phyloP scores from a whole-genome alignment of 2,797 vertebrate genomes.

The Acomys russatus region DNA sequence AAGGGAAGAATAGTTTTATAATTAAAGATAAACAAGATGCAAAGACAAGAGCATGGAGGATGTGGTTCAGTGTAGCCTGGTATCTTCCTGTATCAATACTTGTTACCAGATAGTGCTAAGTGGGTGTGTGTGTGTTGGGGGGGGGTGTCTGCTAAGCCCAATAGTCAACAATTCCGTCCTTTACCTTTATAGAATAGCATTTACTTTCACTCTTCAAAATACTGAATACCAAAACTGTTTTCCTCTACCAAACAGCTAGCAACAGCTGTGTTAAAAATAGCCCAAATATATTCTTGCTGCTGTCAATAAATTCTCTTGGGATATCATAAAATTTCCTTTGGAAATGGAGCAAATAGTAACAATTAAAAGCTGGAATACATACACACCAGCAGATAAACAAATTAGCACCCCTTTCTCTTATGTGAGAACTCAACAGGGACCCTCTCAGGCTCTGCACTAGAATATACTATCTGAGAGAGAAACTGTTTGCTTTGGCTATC shows the following conservation, averaged over 20 bases:
- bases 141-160: neutral
- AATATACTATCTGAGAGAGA: neutral
- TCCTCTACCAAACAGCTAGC: neutral
- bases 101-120: neutral
- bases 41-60: neutral
- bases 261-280: constrained; percentile 58
- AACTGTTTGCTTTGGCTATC: constrained; percentile 30
- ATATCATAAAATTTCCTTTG: constrained; percentile 60
- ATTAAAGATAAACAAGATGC: neutral
- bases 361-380: constrained; percentile 54
- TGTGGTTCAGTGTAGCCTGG: neutral
- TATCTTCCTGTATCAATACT: constrained; percentile 12
- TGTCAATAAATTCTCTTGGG: constrained; percentile 54
- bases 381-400: constrained; percentile 33
- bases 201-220: constrained; percentile 44
- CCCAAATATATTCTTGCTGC: constrained; percentile 16
- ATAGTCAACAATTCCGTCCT: neutral
- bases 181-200: constrained; percentile 14
- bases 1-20: neutral
- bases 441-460: neutral
- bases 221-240: neutral
- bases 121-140: neutral
- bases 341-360: constrained; percentile 56
- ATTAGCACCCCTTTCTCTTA: constrained; percentile 24
- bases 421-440: constrained; percentile 15